Evolutionary conservation across 2,888 invertebrate genomes (phyloP), one percentile per base, ranked within the genome.

Genomic region (Seira musarum): DNA sequence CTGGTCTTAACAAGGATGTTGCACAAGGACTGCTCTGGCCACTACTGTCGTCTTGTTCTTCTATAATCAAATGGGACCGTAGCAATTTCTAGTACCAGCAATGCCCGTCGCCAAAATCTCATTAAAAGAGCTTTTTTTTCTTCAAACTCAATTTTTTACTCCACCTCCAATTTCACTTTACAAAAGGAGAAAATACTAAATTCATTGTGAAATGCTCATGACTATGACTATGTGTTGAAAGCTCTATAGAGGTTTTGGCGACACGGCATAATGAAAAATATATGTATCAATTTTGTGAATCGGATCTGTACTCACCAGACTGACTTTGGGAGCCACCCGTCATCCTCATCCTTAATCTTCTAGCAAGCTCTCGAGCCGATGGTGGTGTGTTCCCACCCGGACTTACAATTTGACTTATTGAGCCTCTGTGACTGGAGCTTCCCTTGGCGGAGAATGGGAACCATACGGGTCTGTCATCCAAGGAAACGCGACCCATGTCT

Each of bases 381-480:
- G 85, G 87, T 64, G 86, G 85, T 25, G 87, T 84, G 66, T 80
- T 84, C 35, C 85, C 85, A 69, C 84, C 82, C 60, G 83, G 69
- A 75, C 77, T 84, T 74, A 85, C 81, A 60, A 87, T 85, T 83
- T 85, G 85, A 63, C 83, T 82, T 68, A 87, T 87, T 67, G 87
- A 87, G 70, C 87, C 87, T 61, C 87, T 82, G 78, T 87, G 87
- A 81, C 83, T 85, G 63, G 85, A 86, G 71, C 84, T 86, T 49
- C 87, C 87, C 60, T 86, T 87, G 69, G 85, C 75, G 2, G 85
- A 86, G 83, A 87, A 87, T 21, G 87, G 93, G 90, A 96, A 97
- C 96, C 96, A 97, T 65, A 95, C 93, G 0, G 96, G 95, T 77
- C 95, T 93, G 89, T 96, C 96, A 87, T 95, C 95, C 30, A 96